Base-by-base conservation (phyloP, 2,888 invertebrate genomes). In the Psylliodes chrysocephalus region DNA sequence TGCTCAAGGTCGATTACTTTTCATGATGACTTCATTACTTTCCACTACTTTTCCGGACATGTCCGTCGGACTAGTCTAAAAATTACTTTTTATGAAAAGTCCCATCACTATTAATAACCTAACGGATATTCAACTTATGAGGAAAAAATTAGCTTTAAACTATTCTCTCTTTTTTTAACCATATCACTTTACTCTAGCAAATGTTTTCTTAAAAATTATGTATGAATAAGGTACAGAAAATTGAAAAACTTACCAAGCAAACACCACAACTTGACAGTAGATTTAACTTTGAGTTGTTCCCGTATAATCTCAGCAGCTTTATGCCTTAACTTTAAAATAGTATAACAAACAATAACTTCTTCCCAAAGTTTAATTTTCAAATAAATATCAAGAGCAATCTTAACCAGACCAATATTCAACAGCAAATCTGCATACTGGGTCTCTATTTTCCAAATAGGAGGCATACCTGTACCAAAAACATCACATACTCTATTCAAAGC, bases 221-320 rank as follows among this genome's bases (percentile, higher is more conserved):
- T n/a, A n/a, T n/a, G n/a, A n/a, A 17, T 28, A 0, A 12, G n/a
- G 4, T 3, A 46, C 8, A 30, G 15, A 60, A n/a, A n/a, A n/a
- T n/a, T n/a, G n/a, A 35, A 53, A 42, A 56, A 52, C 69, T 72
- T 72, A 79, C 81, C 81, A n/a, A 98, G 86, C 38, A 95, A 86
- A 80, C 98, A 98, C 85, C 93, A 93, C 17, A 98, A 82, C 79
- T 93, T 90, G 0, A 94, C 92, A 0, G 94, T 92, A 56, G 94
- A 93, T 60, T 91, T 88, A 65, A 91, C 87, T 1, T 88, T 87
- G 60, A 93, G 82, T 80, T 95, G 91, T 76, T 95, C 89, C 56
- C 89, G 86, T 69, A 98, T 94, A 40, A 98, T 85, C 81, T 94
- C 92, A 5, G 95, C 94, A 0, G 98, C 97, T 88, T 95, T 95